Evolutionary conservation across 2,113 vertebrate genomes (phyloP).

Genomic region (Montifringilla adamsi): DNA sequence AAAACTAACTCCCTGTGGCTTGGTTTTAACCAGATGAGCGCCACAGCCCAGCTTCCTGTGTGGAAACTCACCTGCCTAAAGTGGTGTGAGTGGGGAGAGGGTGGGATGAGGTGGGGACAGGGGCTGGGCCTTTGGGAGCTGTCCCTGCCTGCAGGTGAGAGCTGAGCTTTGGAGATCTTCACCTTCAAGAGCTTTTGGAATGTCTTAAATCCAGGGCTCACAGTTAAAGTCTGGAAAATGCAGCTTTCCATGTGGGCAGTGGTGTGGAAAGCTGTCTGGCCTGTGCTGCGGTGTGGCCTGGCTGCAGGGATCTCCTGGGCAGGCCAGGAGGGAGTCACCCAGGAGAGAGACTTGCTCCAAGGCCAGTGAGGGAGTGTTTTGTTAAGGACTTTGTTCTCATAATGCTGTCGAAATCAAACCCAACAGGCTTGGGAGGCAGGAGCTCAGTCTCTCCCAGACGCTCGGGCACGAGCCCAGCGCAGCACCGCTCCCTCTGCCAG

Average conservation of each 20-base stretch:
- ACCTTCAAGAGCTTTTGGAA: neutral
- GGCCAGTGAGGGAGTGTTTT: neutral
- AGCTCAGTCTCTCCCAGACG: neutral
- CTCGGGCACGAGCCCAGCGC: accelerated
- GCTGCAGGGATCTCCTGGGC: neutral
- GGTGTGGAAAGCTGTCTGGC: neutral
- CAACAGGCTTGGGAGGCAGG: accelerated
- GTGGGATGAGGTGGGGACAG: neutral
- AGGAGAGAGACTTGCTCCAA: neutral
- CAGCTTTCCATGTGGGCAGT: accelerated
- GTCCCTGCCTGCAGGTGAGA: neutral
- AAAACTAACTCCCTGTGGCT: neutral
- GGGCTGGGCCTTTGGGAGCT: neutral
- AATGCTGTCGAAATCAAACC: neutral
- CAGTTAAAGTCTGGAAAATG: neutral
- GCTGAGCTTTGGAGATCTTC: neutral
- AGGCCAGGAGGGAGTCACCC: neutral
- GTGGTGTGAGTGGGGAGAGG: neutral
- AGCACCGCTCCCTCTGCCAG: neutral
- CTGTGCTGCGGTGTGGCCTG: accelerated
- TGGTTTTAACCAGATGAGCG: neutral
- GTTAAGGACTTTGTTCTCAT: neutral
- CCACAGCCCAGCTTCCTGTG: neutral
- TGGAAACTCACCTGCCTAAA: neutral
- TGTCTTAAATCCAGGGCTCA: neutral